Percentiles rank a stretch among this genome's conserved stretches.
Evolutionary conservation across 1,140 invertebrate genomes (phyloP).

Genomic region (Leguminivora glycinivorella): DNA sequence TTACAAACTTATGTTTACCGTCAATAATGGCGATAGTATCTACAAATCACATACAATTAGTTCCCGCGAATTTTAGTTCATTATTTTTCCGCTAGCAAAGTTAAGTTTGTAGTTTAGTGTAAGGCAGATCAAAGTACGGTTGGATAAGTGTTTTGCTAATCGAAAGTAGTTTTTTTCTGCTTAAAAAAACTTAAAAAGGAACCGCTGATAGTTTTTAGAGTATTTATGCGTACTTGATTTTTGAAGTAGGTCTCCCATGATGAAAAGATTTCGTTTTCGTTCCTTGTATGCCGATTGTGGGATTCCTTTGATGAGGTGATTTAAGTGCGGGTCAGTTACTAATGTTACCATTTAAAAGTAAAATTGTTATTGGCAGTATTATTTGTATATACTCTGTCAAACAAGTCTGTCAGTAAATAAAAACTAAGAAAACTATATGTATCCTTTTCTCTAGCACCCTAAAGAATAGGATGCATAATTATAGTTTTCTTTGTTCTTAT

Average conservation of each 20-base stretch:
- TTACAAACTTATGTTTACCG: constrained; percentile 19
- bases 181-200: constrained; percentile 21
- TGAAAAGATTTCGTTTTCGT: not conserved
- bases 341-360: not conserved
- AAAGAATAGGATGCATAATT: no score
- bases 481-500: no score
- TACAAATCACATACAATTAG: constrained; percentile 6
- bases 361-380: no score
- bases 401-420: no score
- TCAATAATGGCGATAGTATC: constrained; percentile 7
- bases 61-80: constrained; percentile 34
- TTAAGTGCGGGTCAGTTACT: not conserved
- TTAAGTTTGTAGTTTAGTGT: constrained; percentile 2
- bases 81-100: constrained; percentile 10
- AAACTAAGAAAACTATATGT: no score
- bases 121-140: constrained; percentile 19
- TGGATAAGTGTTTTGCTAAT: constrained; percentile 25
- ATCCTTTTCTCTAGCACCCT: no score
- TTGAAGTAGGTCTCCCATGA: constrained; percentile 20
- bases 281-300: not conserved
- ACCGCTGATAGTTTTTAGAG: constrained; percentile 11
- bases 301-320: not conserved
- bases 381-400: no score
- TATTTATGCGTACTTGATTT: constrained; percentile 24
- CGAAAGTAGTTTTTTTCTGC: constrained; percentile 27